Base-by-base conservation (phyloP, 1,140 invertebrate genomes). In the Brachionus calyciflorus region DNA sequence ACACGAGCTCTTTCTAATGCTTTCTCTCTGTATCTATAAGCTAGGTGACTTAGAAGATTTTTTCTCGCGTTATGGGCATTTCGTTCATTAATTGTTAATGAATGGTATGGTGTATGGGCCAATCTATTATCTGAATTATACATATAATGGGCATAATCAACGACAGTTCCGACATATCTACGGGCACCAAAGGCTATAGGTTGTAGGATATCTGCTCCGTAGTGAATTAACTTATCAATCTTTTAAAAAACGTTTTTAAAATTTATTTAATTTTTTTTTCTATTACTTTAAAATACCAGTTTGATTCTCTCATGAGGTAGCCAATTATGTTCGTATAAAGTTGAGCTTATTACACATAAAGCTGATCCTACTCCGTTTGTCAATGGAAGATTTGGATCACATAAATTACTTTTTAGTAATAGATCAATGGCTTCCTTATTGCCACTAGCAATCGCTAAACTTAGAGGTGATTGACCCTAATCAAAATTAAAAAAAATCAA, bases 111-210 rank as follows among this genome's bases (percentile, higher is more conserved):
- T 78, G 82, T 83, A 77, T 84, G 82, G 48, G 84, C 82, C 37
- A 85, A 83, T 46, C 82, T 79, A 57, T 81, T 79, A 78, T 85
- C 84, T 82, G 84, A 77, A 60, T 70, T 77, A 21, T 46, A 77
- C 80, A 84, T 82, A 77, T 85, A 82, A 77, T 84, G 82, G n/a
- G 82, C 81, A 78, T 82, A 85, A 77, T 85, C 84, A 2, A 85
- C 84, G 37, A 80, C 82, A n/a, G 84, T 84, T 24, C 84, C 84
- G 14, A 78, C 63, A 28, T 81, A 76, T 30, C 82, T 76, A 51
- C 84, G 84, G 1, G 81, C 80, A 44, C 84, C 83, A 68, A 85
- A 81, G 10, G 80, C 78, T 57, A 85, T 80, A 2, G 81, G 80
- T n/a, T 81, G 80, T 14, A 85, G 78, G 37, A 85, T 81, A 73